Evolutionary conservation across 1,140 invertebrate species (phyloP).

Genomic region (Papilio polytes): DNA sequence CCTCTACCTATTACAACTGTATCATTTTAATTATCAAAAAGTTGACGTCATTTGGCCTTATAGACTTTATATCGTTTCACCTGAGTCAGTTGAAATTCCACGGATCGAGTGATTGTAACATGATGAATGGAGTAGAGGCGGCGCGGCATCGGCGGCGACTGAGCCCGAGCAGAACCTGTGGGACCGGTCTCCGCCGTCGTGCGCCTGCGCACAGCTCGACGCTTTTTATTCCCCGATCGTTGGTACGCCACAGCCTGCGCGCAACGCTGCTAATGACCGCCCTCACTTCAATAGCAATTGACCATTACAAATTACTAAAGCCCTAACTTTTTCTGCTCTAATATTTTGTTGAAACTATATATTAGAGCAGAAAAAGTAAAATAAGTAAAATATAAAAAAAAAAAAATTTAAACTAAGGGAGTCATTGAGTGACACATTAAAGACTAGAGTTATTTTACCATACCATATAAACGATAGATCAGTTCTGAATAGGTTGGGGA

Average conservation of each 20-base stretch:
- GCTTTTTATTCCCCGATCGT: conserved; percentile 62
- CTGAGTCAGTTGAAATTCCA: conserved; percentile 39
- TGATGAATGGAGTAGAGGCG: conserved; percentile 62
- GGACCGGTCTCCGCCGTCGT: conserved; percentile 60
- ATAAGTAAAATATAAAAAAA: no score
- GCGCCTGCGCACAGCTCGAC: conserved; percentile 24
- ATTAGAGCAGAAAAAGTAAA: no score
- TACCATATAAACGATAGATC: no score
- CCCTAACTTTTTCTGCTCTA: neutral
- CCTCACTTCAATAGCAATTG: conserved; percentile 31
- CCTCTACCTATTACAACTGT: neutral
- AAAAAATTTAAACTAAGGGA: neutral
- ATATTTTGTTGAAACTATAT: neutral
- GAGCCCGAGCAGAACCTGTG: conserved; percentile 57
- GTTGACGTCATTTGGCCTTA: conserved; percentile 1
- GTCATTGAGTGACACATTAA: no score
- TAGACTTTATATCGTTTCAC: conserved; percentile 30
- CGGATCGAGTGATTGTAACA: conserved; percentile 41
- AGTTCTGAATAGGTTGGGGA: no score
- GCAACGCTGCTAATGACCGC: conserved; percentile 41
- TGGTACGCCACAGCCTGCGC: conserved; percentile 41
- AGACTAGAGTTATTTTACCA: no score
- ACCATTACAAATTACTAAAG: neutral
- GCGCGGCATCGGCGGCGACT: conserved; percentile 44
- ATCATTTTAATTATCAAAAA: neutral